Evolutionary conservation across 37 sponge, comb jelly and placozoan genomes (phyloP), one percentile per base, ranked within the genome.

Genomic region (Diacarnus erythraeanus): DNA sequence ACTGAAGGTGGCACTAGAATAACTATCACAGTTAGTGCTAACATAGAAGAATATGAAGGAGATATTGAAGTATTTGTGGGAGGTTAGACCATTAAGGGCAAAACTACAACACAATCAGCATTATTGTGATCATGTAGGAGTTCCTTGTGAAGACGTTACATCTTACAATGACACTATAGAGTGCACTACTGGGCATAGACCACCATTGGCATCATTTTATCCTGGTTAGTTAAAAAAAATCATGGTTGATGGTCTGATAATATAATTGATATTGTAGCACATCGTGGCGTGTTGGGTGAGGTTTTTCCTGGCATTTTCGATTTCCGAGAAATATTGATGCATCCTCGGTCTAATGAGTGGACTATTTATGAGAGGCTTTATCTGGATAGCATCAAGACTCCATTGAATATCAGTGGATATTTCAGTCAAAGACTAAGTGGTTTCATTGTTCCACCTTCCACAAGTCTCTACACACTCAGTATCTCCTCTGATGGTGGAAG

Each of bases 391-490:
- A 43, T 68, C 69, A 33, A 20, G 17, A 12, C 57, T 26, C 33
- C 83, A 73, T 9, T 57, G 22, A 40, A 74, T n/a, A 71, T 83
- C 66, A 80, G 80, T 21, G 88, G 74, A 70, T 38, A 26, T 8
- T 83, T 91, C 41, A 42, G 26, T 38, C 89, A 85, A 30, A 77
- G 83, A 27, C 33, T 81, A 18, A 79, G 79, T 20, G 92, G 92
- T 1, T 94, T 91, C 80, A 85, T 94, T 72, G 86, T 94, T 8
- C 90, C 95, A 0, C 95, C 95, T 9, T 31, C 74, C 4, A 73
- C 81, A 1, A 79, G 89, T 37, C 57, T 60, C 29, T 94, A 91
- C 74, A 85, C 92, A 5, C 69, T 94, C 42, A 23, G 25, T 30
- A 56, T 91, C 25, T 47, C 38, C 31, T 88, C 95, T 41, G 95